Percentiles rank a stretch among this genome's conserved stretches.
These are phyloP conservation scores for Brenthis daphne DNA, from an alignment of 2,888 invertebrate species.

Conservation along the genomic window DNA sequence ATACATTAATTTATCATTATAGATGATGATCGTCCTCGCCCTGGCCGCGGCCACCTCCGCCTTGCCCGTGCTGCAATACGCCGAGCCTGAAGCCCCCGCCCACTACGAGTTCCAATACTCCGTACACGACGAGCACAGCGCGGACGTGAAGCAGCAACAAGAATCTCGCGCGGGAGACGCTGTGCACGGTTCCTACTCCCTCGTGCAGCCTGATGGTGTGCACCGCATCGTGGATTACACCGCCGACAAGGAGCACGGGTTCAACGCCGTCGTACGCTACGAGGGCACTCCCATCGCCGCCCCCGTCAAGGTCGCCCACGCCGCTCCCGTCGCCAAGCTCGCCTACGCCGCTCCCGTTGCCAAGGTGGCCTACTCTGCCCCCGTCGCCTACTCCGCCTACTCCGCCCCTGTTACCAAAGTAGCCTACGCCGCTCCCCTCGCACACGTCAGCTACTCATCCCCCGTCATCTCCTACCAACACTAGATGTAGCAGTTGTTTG, in stretches of 20 bases:
- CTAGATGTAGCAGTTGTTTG: not conserved
- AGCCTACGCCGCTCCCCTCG: conserved; percentile 45
- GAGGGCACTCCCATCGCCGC: conserved; percentile 60
- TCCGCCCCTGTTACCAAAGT: conserved; percentile 48
- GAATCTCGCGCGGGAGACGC: conserved; percentile 69
- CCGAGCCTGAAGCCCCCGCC: conserved; percentile 62
- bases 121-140: conserved; percentile 69
- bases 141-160: conserved; percentile 74
- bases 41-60: conserved; percentile 50
- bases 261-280: conserved; percentile 73
- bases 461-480: conserved; percentile 1
- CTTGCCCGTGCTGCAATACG: conserved; percentile 44
- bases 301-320: conserved; percentile 44
- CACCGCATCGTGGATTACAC: conserved; percentile 38
- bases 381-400: conserved; percentile 40
- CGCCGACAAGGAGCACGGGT: conserved; percentile 55
- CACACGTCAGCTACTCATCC: conserved; percentile 37
- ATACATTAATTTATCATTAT: not conserved
- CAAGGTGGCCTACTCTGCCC: conserved; percentile 30
- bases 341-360: conserved; percentile 41
- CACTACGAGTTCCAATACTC: conserved; percentile 73
- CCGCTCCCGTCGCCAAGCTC: conserved; percentile 15
- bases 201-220: conserved; percentile 75
- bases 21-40: conserved; percentile 46
- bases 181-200: conserved; percentile 74